Conservation (phyloP, 2,888 invertebrate species). For the Lordiphosa andalusiaca region DNA sequence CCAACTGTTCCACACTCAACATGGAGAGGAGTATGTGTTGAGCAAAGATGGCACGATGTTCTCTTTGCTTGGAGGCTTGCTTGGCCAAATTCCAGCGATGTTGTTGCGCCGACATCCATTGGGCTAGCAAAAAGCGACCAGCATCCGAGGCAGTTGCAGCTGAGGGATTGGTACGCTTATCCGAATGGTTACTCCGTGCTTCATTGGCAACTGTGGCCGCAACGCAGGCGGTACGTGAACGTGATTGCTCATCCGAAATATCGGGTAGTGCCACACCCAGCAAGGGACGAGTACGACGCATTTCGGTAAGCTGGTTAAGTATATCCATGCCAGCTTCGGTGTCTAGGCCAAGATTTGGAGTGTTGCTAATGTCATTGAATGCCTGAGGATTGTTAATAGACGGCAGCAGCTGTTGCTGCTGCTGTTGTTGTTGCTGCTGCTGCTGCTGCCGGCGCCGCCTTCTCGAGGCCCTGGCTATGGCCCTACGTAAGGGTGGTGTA, state of each 20-base stretch:
- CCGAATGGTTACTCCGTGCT: background rate
- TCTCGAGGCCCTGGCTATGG: slow-evolving; percentile 30
- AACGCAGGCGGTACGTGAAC: background rate
- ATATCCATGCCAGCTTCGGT: background rate
- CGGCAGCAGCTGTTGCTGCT: background rate
- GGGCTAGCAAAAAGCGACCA: slow-evolving; percentile 33
- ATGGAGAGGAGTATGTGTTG: slow-evolving; percentile 57
- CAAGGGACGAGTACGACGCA: background rate
- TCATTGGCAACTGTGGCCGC: background rate
- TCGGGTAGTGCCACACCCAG: no score
- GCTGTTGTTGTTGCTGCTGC: background rate
- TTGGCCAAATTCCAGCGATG: slow-evolving; percentile 1
- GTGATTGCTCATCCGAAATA: slow-evolving; percentile 25
- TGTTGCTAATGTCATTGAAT: no score
- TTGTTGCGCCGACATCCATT: slow-evolving; percentile 39
- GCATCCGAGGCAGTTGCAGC: slow-evolving; percentile 9
- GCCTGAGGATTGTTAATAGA: no score
- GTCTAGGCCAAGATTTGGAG: background rate
- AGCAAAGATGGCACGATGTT: slow-evolving; percentile 33
- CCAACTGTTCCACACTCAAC: slow-evolving; percentile 45
- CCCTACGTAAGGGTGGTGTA: slow-evolving; percentile 39
- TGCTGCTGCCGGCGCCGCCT: slow-evolving; percentile 36
- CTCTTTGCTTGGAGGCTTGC: background rate
- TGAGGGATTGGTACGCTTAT: background rate
- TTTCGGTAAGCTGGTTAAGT: no score